Conservation (phyloP, 1,140 invertebrate species). For the Caenorhabditis latens region DNA sequence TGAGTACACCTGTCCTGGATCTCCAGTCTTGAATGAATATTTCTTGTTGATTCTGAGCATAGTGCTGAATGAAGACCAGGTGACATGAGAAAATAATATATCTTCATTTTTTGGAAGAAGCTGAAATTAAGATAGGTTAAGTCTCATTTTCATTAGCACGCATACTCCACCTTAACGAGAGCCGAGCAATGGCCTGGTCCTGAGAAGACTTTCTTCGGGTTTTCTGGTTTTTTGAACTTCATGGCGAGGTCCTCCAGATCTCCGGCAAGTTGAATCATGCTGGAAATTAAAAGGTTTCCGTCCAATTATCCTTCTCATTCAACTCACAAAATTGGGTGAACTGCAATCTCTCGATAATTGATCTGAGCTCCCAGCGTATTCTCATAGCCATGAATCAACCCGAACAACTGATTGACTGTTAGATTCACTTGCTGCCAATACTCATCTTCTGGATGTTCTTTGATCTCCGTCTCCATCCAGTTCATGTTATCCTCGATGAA, state of each 20-base stretch:
- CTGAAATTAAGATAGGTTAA: neutral
- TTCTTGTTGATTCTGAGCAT: constrained; percentile 91
- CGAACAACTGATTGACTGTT: constrained; percentile 65
- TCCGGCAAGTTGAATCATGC: constrained; percentile 81
- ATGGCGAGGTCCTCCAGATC: constrained; percentile 84
- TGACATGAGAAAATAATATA: constrained; percentile 82
- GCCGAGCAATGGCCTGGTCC: constrained; percentile 81
- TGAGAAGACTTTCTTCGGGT: constrained; percentile 68
- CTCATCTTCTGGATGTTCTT: constrained; percentile 80
- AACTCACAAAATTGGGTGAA: constrained; percentile 63
- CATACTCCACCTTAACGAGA: constrained; percentile 80
- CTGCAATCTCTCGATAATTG: constrained; percentile 81
- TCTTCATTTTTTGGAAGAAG: constrained; percentile 80
- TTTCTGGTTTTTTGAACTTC: constrained; percentile 72
- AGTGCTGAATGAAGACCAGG: constrained; percentile 84
- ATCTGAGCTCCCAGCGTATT: constrained; percentile 83
- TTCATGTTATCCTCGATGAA: constrained; percentile 83
- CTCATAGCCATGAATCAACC: constrained; percentile 75
- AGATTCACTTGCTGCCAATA: constrained; percentile 86
- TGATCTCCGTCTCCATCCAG: constrained; percentile 82
- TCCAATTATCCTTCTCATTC: too few species aligned
- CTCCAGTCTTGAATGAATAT: constrained; percentile 83
- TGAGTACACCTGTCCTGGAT: constrained; percentile 70
- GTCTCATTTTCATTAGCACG: too few species aligned
- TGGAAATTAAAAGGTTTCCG: neutral